phyloP scores from a whole-genome alignment of 2,113 vertebrate genomes.

The Rhadina sibilatrix region DNA sequence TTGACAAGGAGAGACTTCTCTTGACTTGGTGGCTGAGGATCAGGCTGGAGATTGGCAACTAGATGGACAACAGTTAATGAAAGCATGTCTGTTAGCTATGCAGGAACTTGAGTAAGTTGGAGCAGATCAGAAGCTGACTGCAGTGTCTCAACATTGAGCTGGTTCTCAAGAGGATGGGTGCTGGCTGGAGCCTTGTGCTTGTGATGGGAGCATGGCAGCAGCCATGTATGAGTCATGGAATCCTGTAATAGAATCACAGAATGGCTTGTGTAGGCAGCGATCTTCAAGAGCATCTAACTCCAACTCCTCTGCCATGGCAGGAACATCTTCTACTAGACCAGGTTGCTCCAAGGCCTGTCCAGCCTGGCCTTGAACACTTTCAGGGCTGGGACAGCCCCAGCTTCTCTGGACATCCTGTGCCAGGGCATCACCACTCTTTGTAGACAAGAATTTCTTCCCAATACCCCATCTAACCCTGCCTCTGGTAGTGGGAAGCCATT shows the following conservation, averaged over 20 bases:
- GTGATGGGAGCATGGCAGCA: not conserved
- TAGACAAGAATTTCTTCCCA: not conserved
- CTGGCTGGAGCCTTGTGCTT: not conserved
- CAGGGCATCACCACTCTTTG: not conserved
- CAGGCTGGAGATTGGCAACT: not conserved
- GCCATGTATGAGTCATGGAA: not conserved
- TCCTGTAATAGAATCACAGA: not conserved
- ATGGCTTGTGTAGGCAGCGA: not conserved
- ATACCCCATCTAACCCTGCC: not conserved
- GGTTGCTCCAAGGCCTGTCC: not conserved
- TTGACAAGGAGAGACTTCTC: conserved; percentile 1
- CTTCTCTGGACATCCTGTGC: not conserved
- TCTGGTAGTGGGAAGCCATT: not conserved
- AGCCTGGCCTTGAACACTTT: not conserved
- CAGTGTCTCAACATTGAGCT: not conserved
- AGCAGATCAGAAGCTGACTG: not conserved
- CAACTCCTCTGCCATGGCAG: not conserved
- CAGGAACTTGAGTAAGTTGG: not conserved
- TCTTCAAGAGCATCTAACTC: not conserved
- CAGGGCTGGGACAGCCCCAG: not conserved
- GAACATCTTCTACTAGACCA: not conserved
- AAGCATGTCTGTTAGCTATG: not conserved
- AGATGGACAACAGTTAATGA: not conserved
- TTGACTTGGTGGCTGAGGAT: conserved; percentile 14
- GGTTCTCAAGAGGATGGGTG: not conserved